Evolutionary conservation across 2,888 invertebrate genomes (phyloP).

Genomic region (Nineta flava): DNA sequence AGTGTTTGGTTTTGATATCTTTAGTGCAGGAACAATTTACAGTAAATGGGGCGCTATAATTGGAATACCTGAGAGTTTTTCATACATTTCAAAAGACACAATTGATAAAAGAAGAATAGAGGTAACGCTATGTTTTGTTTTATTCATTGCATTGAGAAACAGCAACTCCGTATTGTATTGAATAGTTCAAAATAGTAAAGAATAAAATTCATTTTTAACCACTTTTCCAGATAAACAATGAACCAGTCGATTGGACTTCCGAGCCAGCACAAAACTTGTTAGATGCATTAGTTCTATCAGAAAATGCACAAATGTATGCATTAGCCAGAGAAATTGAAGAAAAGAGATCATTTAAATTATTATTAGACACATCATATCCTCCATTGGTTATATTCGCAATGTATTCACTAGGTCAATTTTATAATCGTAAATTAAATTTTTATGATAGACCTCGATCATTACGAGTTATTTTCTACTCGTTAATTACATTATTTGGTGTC

Average conservation of each 20-base stretch:
- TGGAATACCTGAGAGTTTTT: slow-evolving; percentile 60
- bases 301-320: slow-evolving; percentile 65
- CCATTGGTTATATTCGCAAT: slow-evolving; percentile 30
- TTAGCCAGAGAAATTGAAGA: slow-evolving; percentile 59
- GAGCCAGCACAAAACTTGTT: slow-evolving; percentile 44
- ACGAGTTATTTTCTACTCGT: slow-evolving; percentile 33
- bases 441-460: slow-evolving; percentile 33
- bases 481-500: slow-evolving; percentile 37
- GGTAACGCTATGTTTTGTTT: no score
- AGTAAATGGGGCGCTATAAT: slow-evolving; percentile 43
- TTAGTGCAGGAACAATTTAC: slow-evolving; percentile 43
- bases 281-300: slow-evolving; percentile 53
- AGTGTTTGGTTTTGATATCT: slow-evolving; percentile 56
- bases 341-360: slow-evolving; percentile 38
- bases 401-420: slow-evolving; percentile 32
- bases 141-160: neutral
- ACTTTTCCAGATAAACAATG: slow-evolving; percentile 37
- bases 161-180: neutral
- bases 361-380: slow-evolving; percentile 38
- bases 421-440: slow-evolving; percentile 39
- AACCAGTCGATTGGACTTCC: slow-evolving; percentile 46
- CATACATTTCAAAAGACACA: slow-evolving; percentile 35
- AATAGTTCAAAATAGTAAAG: neutral
- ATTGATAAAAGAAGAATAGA: slow-evolving; percentile 41
- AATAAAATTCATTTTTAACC: neutral